Evolutionary conservation across 1,140 invertebrate genomes (phyloP).

Genomic region (Drosophila albomicans): DNA sequence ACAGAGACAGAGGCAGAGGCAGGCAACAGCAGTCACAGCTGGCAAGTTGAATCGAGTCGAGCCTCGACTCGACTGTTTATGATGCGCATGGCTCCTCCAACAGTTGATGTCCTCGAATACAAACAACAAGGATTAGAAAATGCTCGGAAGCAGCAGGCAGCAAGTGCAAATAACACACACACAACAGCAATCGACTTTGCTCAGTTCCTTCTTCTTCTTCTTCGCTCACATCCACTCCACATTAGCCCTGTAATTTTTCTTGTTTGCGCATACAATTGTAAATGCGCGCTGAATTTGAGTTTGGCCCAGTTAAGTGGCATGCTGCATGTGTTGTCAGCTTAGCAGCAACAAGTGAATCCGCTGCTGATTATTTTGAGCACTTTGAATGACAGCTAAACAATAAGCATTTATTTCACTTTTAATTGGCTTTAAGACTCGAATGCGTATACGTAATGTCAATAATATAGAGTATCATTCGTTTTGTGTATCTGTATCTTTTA

Average conservation of each 20-base stretch:
- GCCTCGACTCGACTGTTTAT: constrained; percentile 33
- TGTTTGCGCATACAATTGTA: constrained; percentile 39
- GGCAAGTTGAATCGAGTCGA: background rate
- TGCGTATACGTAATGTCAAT: background rate
- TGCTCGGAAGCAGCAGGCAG: constrained; percentile 8
- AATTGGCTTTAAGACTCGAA: background rate
- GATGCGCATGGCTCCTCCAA: constrained; percentile 11
- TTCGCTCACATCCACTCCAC: background rate
- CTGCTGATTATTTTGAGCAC: constrained; percentile 12
- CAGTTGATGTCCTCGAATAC: constrained; percentile 3
- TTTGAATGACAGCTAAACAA: background rate
- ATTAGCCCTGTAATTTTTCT: constrained; percentile 21
- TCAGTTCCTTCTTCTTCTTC: constrained; percentile 2
- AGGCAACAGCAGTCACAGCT: constrained; percentile 26
- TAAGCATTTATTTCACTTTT: background rate
- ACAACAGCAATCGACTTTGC: constrained; percentile 25
- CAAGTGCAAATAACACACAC: background rate
- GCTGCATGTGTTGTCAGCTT: constrained; percentile 5
- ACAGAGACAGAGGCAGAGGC: too few species aligned
- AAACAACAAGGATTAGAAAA: constrained; percentile 40
- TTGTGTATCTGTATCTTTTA: too few species aligned
- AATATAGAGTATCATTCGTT: too few species aligned
- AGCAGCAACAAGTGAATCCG: constrained; percentile 20
- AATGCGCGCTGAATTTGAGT: constrained; percentile 31
- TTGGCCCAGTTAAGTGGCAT: constrained; percentile 22